Evolutionary conservation across 1,140 invertebrate species (phyloP).

Genomic region (Zaprionus camerounensis): DNA sequence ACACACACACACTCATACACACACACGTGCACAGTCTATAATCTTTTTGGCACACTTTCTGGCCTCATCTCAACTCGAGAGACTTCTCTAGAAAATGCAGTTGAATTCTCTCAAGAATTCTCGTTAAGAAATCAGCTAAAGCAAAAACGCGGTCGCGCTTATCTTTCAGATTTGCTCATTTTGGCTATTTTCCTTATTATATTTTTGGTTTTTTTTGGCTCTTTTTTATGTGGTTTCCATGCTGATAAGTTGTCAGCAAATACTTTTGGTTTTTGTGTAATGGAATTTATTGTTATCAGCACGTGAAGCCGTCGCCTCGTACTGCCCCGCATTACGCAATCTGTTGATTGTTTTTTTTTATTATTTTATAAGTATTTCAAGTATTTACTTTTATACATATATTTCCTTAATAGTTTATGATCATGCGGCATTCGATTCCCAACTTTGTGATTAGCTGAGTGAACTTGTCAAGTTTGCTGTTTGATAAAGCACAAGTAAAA

Average conservation of each 20-base stretch:
- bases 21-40: conserved; percentile 4
- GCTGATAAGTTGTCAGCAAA: conserved; percentile 33
- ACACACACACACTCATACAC: conserved; percentile 3
- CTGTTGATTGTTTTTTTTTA: conserved; percentile 15
- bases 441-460: conserved; percentile 24
- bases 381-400: conserved; percentile 12
- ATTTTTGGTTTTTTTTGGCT: neutral
- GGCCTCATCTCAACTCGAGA: conserved; percentile 9
- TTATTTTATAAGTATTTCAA: conserved; percentile 20
- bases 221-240: conserved; percentile 6
- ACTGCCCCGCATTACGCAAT: conserved; percentile 30
- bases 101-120: neutral
- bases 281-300: conserved; percentile 51
- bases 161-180: conserved; percentile 29
- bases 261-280: conserved; percentile 38
- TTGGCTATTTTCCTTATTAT: conserved; percentile 1
- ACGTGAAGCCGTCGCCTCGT: neutral
- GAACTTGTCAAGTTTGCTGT: neutral
- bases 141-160: conserved; percentile 18
- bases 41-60: conserved; percentile 38
- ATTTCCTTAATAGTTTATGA: conserved; percentile 3
- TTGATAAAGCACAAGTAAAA: conserved; percentile 20
- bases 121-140: conserved; percentile 5
- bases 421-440: conserved; percentile 4
- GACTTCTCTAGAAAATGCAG: neutral